Base-by-base conservation (phyloP, 2,888 invertebrate species). In the Mayetiola destructor region DNA sequence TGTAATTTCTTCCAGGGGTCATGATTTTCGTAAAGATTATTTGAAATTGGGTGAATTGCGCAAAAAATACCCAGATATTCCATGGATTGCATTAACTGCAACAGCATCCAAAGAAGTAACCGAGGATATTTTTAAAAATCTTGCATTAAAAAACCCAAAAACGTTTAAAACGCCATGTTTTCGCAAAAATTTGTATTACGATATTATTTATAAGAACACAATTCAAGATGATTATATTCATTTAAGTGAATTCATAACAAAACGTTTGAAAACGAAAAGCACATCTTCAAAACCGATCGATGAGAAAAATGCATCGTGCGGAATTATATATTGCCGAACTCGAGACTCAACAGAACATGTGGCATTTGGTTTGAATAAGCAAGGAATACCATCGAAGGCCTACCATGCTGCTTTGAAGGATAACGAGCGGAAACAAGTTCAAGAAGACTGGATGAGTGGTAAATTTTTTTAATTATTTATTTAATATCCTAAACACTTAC, bases 11-110 rank as follows among this genome's bases (percentile, higher is more conserved):
- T 23, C 23, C 4, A 48, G 29, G 99, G 99, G 99, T 0, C 97
- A 97, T 73, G 96, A 97, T 72, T 99, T 99, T 70, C 78, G 94
- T 8, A 93, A 93, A 0, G 92, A 93, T 71, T 99, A 96, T 70
- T 76, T 96, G 21, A 90, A 91, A 70, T 74, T 99, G 23, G 92
- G 94, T 1, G 67, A 72, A 10, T 72, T 90, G 42, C 75, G 85
- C 57, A 66, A 69, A 29, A 69, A 71, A 61, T 82, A 85, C 67
- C 79, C 79, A 57, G 75, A 78, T 57, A 78, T 92, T 59, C 84
- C 90, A 1, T 89, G 90, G 80, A 78, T 97, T 56, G 96, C 96
- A 0, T 75, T 99, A 52, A 99, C 99, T 8, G 99, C 99, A 0
- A 99, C 99, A 0, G 97, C 99, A 6, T 78, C 79, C 59, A 68